phyloP scores from a whole-genome alignment of 2,113 vertebrate genomes.

The Marmota flaviventris region DNA sequence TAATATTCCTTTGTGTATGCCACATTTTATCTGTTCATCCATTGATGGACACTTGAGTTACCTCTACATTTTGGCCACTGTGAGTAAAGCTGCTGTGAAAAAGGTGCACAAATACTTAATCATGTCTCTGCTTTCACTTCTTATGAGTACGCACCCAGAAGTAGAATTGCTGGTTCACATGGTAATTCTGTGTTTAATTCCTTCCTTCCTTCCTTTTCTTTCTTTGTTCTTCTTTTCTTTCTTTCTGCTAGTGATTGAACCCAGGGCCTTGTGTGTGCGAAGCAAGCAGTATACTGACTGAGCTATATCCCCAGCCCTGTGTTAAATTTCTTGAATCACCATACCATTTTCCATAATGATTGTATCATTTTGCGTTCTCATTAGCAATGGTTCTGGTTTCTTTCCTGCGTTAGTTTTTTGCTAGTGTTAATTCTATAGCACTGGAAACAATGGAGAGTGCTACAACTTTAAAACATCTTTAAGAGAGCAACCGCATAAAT shows the following conservation, averaged over 20 bases:
- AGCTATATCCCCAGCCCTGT: neutral
- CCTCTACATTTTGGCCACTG: neutral
- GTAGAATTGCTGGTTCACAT: neutral
- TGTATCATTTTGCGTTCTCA: neutral
- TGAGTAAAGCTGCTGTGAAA: neutral
- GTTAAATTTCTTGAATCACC: constrained; percentile 43
- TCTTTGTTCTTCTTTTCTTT: no score
- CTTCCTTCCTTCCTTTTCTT: no score
- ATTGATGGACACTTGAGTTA: neutral
- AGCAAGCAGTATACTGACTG: no score
- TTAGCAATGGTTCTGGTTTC: neutral
- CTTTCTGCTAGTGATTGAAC: no score
- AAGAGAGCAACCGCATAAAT: constrained; percentile 24
- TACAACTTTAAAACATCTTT: neutral
- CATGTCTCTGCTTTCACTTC: neutral
- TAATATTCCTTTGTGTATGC: neutral
- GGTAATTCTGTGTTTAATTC: neutral
- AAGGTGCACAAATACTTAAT: neutral
- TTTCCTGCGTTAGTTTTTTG: neutral
- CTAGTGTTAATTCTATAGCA: constrained; percentile 13
- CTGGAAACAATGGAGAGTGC: neutral
- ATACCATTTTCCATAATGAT: neutral
- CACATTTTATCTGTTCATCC: constrained; percentile 11
- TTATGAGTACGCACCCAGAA: constrained; percentile 6
- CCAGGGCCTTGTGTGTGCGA: no score